Percentiles rank a stretch among this genome's conserved stretches.
phyloP scores from a whole-genome alignment of 2,888 invertebrate species.

The Druceiella hillmani region DNA sequence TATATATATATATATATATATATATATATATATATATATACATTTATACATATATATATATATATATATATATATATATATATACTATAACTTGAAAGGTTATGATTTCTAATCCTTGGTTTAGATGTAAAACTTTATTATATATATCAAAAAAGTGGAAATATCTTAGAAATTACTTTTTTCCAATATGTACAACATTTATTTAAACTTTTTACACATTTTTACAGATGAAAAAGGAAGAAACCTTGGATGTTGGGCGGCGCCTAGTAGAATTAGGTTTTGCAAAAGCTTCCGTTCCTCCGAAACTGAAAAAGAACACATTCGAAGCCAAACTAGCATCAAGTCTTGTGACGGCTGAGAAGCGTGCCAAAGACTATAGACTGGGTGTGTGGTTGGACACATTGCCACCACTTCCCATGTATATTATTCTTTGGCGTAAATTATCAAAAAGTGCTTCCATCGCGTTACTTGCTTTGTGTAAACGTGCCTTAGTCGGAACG shows the following conservation, averaged over 20 bases:
- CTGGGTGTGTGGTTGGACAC: conserved; percentile 45
- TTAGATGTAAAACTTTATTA: too few species aligned
- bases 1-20: too few species aligned
- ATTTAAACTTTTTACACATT: too few species aligned
- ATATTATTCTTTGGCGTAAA: conserved; percentile 40
- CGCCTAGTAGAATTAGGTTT: conserved; percentile 46
- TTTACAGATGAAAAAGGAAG: conserved; percentile 39
- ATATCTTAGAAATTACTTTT: background rate
- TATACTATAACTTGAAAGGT: too few species aligned
- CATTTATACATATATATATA: too few species aligned
- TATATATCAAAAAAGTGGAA: too few species aligned
- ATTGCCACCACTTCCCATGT: conserved; percentile 39
- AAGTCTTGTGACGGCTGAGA: conserved; percentile 37
- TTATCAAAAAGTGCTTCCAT: conserved; percentile 30
- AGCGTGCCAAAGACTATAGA: conserved; percentile 36
- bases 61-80: too few species aligned
- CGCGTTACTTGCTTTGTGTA: conserved; percentile 30
- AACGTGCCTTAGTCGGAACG: conserved; percentile 33
- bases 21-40: too few species aligned
- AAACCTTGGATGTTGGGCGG: conserved; percentile 42
- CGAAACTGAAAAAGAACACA: conserved; percentile 35
- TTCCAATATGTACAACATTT: background rate
- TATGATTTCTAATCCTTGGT: too few species aligned
- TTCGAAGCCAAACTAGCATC: conserved; percentile 40
- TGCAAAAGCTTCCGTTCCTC: conserved; percentile 39